phyloP scores from a whole-genome alignment of 2,797 vertebrate genomes.

The Momotus momota region DNA sequence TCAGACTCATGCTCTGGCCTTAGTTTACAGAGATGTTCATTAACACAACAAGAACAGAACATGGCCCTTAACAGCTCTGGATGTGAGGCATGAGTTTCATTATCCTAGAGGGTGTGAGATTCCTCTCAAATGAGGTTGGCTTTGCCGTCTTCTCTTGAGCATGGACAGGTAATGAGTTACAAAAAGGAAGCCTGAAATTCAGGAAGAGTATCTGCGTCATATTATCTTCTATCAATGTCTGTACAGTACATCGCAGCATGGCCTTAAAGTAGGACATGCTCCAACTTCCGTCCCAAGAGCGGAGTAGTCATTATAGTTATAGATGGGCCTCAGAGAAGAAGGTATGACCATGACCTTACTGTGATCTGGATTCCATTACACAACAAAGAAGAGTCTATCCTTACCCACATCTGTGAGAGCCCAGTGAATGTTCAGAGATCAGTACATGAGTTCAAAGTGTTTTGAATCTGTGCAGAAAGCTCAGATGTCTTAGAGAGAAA shows the following conservation, averaged over 20 bases:
- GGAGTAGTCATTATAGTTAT: neutral
- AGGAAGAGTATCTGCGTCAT: neutral
- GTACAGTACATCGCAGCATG: rapidly evolving
- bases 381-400: neutral
- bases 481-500: neutral
- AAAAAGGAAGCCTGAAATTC: neutral
- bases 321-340: neutral
- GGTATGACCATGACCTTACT: neutral
- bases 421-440: neutral
- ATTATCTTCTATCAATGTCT: neutral
- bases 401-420: neutral
- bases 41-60: neutral
- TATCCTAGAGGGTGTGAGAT: neutral
- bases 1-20: neutral
- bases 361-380: neutral
- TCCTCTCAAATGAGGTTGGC: neutral
- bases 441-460: neutral
- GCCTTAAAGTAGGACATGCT: neutral
- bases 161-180: neutral
- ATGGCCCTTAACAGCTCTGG: neutral
- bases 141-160: neutral
- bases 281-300: neutral
- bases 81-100: neutral
- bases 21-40: neutral
- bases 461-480: neutral